A percentile compares a stretch with the other conserved stretches of the same genome.
phyloP scores from a whole-genome alignment of 2,113 vertebrate species.

The Mirounga angustirostris region DNA sequence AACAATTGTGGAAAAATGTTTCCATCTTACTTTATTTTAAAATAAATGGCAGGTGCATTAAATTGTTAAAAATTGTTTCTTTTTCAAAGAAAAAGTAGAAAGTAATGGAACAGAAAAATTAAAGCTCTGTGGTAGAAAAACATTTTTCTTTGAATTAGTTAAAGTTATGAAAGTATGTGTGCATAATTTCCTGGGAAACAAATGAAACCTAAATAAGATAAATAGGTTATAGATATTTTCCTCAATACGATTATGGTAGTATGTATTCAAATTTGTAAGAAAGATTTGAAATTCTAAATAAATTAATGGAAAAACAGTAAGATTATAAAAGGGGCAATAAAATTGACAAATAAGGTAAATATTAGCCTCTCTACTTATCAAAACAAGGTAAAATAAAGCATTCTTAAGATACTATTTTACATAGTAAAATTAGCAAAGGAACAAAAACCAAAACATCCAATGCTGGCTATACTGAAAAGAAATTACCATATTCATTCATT shows the following conservation, averaged over 20 bases:
- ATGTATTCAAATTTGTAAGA: background rate
- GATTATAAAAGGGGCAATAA: background rate
- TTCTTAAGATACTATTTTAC: background rate
- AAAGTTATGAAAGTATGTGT: background rate
- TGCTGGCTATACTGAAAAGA: background rate
- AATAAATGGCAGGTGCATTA: background rate
- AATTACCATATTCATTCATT: background rate
- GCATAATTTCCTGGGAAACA: background rate
- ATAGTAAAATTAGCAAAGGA: background rate
- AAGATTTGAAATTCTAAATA: background rate
- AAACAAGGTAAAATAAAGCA: background rate
- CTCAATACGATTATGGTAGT: background rate
- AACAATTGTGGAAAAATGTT: background rate
- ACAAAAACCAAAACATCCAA: background rate
- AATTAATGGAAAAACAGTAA: background rate
- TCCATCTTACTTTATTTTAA: background rate
- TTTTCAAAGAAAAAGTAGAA: background rate
- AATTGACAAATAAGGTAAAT: background rate
- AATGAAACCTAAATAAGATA: background rate
- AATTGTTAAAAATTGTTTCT: background rate
- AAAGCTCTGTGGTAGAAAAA: background rate
- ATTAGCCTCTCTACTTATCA: background rate
- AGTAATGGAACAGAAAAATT: background rate
- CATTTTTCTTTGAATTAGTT: conserved; percentile 29
- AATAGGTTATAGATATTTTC: background rate